Conservation (phyloP, 1,140 invertebrate genomes). For the Pseudomyrmex gracilis region DNA sequence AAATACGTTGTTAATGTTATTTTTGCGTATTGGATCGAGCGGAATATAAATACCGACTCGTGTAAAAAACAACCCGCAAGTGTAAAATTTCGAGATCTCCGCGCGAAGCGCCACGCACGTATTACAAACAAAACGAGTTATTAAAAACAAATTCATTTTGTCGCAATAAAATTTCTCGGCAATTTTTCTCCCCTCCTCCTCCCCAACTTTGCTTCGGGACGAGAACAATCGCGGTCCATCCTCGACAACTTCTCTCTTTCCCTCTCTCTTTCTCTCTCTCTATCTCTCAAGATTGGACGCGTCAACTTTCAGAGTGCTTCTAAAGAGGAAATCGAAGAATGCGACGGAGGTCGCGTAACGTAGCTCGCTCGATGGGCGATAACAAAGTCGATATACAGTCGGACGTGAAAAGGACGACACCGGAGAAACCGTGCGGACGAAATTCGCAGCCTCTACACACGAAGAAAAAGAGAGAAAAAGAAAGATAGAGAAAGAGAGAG, state of each 20-base stretch:
- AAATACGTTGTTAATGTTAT: not conserved
- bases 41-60: not conserved
- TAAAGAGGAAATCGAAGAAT: constrained; percentile 26
- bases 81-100: not conserved
- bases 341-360: constrained; percentile 10
- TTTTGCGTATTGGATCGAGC: not conserved
- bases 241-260: not conserved
- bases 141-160: not conserved
- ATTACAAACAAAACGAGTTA: not conserved
- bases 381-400: constrained; percentile 52
- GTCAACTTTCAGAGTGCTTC: not conserved
- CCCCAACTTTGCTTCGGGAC: not conserved
- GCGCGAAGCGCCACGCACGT: not conserved
- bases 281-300: not conserved
- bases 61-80: not conserved
- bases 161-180: not conserved
- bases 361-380: constrained; percentile 22
- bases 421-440: constrained; percentile 44
- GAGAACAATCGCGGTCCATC: constrained; percentile 4
- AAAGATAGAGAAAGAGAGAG: no score
- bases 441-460: constrained; percentile 36
- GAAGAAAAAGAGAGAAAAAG: no score
- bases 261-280: no score
- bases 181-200: not conserved
- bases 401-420: constrained; percentile 4